Percentiles rank a stretch among this genome's conserved stretches.
Evolutionary conservation across 2,888 invertebrate genomes (phyloP).

Genomic region (Trachelus troglodyta): DNA sequence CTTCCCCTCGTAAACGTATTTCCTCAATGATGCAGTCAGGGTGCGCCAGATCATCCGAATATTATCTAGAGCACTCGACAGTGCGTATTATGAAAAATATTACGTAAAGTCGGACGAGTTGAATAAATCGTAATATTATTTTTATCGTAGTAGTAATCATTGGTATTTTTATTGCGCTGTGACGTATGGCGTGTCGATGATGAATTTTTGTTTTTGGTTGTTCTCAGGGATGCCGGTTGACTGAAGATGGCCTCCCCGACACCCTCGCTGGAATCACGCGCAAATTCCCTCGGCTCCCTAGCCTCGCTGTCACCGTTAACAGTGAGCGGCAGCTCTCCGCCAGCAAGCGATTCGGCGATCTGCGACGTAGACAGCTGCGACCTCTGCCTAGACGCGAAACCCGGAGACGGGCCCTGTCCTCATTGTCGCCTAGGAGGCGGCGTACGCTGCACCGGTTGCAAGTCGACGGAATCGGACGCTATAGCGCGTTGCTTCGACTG

Average conservation of each 20-base stretch:
- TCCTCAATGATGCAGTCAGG: neutral
- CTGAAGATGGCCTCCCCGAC: constrained; percentile 94
- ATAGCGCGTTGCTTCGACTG: constrained; percentile 97
- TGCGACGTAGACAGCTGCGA: constrained; percentile 72
- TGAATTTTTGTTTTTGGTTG: constrained; percentile 56
- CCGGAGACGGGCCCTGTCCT: constrained; percentile 59
- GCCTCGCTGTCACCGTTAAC: constrained; percentile 80
- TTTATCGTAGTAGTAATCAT: neutral
- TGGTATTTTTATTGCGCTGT: neutral
- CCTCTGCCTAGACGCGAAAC: constrained; percentile 61
- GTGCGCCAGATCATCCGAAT: neutral
- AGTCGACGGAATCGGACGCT: constrained; percentile 93
- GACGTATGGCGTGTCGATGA: neutral
- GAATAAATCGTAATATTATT: neutral
- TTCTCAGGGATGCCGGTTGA: constrained; percentile 87
- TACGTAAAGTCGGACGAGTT: neutral
- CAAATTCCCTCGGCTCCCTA: constrained; percentile 89
- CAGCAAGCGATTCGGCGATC: constrained; percentile 86
- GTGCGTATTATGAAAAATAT: neutral
- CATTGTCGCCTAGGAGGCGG: constrained; percentile 70
- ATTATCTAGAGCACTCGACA: neutral
- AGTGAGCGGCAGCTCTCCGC: constrained; percentile 88
- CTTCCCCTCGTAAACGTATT: neutral
- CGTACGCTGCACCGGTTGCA: constrained; percentile 93
- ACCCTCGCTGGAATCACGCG: constrained; percentile 93